These are phyloP conservation scores for Macrosteles quadrilineatus DNA, from an alignment of 1,140 invertebrate species.

Conservation along the genomic window DNA sequence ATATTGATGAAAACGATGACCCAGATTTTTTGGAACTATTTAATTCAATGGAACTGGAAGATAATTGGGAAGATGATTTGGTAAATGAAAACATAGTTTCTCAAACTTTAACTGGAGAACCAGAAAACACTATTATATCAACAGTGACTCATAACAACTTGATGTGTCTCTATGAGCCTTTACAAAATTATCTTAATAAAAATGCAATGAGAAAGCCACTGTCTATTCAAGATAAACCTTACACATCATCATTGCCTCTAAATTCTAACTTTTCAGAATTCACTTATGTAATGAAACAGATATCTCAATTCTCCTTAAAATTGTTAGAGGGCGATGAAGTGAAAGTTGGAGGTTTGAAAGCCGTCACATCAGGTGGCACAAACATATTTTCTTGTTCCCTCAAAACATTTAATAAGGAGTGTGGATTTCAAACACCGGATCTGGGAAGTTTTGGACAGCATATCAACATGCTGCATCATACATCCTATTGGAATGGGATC, in stretches of 20 bases:
- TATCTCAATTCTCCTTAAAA: neutral
- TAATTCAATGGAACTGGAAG: no score
- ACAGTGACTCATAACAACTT: no score
- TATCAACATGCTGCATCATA: neutral
- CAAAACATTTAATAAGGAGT: conserved; percentile 3
- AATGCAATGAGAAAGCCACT: no score
- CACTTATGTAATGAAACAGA: conserved; percentile 4
- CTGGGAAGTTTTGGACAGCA: neutral
- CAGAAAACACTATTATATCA: no score
- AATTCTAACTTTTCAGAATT: conserved; percentile 12
- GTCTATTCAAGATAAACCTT: neutral
- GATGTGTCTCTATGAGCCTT: no score
- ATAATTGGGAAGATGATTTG: no score
- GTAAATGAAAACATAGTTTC: no score
- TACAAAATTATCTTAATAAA: no score
- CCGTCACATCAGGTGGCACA: no score
- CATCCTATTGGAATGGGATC: neutral
- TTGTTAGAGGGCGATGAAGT: neutral
- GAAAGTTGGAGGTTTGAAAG: neutral
- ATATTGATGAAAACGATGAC: no score
- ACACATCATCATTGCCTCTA: neutral
- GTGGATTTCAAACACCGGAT: neutral
- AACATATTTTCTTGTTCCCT: neutral
- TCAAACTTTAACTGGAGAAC: no score
- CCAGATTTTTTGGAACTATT: no score